A percentile compares a stretch with the other conserved stretches of the same genome.
These are phyloP conservation scores for Branchinecta lynchi DNA, from an alignment of 1,140 invertebrate genomes.

Conservation along the genomic window DNA sequence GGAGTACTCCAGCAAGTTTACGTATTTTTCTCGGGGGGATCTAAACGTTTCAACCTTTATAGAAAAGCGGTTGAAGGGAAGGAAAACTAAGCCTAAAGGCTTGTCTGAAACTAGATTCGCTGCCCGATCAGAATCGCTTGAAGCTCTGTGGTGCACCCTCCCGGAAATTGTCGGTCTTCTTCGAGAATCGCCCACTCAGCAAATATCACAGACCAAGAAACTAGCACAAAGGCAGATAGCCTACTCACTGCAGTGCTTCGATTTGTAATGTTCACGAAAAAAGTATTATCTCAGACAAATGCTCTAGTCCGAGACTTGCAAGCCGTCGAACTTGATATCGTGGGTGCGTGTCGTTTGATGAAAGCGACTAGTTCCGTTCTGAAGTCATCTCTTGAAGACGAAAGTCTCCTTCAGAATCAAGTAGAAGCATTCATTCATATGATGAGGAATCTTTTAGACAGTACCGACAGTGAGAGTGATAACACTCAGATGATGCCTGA, in stretches of 20 bases:
- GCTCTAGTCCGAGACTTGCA: background rate
- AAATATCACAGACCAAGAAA: background rate
- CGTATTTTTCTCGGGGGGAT: background rate
- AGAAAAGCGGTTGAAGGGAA: too few species aligned
- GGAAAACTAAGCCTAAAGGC: background rate
- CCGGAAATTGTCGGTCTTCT: background rate
- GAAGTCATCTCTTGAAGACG: too few species aligned
- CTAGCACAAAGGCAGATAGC: background rate
- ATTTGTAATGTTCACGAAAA: constrained; percentile 6
- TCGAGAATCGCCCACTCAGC: too few species aligned
- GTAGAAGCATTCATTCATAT: constrained; percentile 5
- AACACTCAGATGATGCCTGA: background rate
- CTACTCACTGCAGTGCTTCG: background rate
- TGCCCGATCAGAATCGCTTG: constrained; percentile 1
- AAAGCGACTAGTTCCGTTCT: too few species aligned
- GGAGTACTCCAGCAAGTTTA: background rate
- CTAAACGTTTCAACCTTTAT: too few species aligned
- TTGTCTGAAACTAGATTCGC: background rate
- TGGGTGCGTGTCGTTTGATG: too few species aligned
- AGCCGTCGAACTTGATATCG: too few species aligned
- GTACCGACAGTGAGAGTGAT: background rate
- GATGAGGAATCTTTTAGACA: too few species aligned
- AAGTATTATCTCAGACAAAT: background rate
- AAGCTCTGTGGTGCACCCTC: background rate
- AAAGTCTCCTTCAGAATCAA: too few species aligned